phyloP scores from a whole-genome alignment of 2,113 vertebrate species.

The Apistogramma diplotaenia region DNA sequence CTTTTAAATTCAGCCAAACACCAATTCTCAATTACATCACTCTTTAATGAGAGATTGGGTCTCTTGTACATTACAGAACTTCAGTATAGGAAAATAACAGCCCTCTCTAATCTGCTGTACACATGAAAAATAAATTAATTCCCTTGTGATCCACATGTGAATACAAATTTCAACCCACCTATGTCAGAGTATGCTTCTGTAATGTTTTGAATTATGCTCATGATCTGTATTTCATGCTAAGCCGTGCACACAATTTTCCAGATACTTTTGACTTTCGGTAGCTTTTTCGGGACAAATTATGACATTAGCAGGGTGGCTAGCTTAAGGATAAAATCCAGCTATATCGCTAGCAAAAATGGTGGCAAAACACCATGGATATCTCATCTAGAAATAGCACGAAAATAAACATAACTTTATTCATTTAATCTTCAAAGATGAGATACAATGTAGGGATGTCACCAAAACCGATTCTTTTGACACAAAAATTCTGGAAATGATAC shows the following conservation, averaged over 20 bases:
- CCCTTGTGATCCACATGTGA: neutral
- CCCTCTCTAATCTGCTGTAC: neutral
- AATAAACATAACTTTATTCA: neutral
- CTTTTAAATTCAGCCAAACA: neutral
- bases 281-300: neutral
- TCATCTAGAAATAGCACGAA: neutral
- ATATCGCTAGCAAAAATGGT: neutral
- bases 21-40: slow-evolving; percentile 20
- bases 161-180: neutral
- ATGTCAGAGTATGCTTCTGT: neutral
- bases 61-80: neutral
- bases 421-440: neutral
- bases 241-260: neutral
- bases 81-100: slow-evolving; percentile 30
- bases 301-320: neutral
- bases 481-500: neutral
- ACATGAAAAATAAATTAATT: neutral
- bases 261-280: neutral
- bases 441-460: neutral
- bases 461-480: neutral
- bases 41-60: slow-evolving; percentile 26
- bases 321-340: neutral
- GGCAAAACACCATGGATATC: neutral
- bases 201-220: neutral
- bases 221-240: neutral